phyloP scores from a whole-genome alignment of 2,797 vertebrate genomes.

The Hozukius guyotensis region DNA sequence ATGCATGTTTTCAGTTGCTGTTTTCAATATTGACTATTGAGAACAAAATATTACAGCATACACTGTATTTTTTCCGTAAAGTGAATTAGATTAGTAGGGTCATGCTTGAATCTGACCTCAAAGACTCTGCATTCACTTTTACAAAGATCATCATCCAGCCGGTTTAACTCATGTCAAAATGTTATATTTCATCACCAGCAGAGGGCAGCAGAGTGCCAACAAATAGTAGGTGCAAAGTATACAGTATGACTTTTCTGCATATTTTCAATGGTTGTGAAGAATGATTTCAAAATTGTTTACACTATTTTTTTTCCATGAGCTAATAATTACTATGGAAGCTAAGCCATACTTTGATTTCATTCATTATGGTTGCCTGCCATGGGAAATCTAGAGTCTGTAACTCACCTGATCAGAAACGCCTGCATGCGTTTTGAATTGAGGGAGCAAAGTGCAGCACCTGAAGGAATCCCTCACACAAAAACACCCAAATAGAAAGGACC shows the following conservation, averaged over 20 bases:
- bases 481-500: not conserved
- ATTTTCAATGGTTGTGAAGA: not conserved
- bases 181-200: constrained; percentile 31
- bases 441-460: not conserved
- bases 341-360: not conserved
- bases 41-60: not conserved
- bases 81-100: not conserved
- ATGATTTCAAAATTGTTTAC: not conserved
- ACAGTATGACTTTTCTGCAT: not conserved
- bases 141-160: not conserved
- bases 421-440: not conserved
- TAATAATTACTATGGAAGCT: not conserved
- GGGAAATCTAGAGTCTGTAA: not conserved
- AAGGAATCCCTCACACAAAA: not conserved
- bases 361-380: not conserved
- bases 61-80: not conserved
- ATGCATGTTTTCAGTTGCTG: not conserved
- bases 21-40: not conserved
- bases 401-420: not conserved
- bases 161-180: not conserved
- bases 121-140: not conserved
- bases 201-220: constrained; percentile 39
- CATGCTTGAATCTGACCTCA: not conserved
- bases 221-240: not conserved
- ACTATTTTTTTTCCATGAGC: not conserved